Conservation (phyloP, 1,140 invertebrate species). For the Marisa cornuarietis region DNA sequence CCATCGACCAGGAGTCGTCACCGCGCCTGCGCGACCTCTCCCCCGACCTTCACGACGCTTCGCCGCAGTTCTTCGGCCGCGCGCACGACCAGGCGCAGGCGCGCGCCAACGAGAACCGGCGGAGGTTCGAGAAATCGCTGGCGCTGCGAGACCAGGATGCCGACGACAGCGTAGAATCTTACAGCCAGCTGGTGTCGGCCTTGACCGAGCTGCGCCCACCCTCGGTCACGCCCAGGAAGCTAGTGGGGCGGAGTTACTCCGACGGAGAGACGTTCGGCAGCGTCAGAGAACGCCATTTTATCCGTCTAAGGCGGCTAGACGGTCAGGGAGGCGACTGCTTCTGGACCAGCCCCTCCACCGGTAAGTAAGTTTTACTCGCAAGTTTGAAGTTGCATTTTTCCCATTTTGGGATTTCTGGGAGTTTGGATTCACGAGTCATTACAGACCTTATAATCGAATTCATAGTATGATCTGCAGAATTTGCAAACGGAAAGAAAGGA, state of each 20-base stretch:
- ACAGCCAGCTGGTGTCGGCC: conserved; percentile 20
- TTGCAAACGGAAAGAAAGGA: too few relatives aligned
- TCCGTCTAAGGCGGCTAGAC: conserved; percentile 4
- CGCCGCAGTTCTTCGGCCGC: too few relatives aligned
- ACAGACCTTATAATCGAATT: too few relatives aligned
- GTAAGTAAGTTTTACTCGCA: background rate
- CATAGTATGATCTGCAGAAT: too few relatives aligned
- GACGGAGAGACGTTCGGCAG: conserved; percentile 1
- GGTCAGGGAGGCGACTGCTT: conserved; percentile 9
- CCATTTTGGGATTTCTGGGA: too few relatives aligned
- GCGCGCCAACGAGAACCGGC: conserved; percentile 7
- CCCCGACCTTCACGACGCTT: background rate
- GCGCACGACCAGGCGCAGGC: background rate
- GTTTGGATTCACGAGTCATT: too few relatives aligned
- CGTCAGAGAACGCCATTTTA: background rate
- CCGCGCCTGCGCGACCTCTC: conserved; percentile 1
- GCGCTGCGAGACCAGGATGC: conserved; percentile 3
- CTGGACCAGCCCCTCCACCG: background rate
- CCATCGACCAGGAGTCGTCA: background rate
- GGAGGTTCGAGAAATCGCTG: conserved; percentile 3
- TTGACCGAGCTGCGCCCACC: conserved; percentile 12
- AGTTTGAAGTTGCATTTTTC: too few relatives aligned
- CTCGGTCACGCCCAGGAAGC: background rate
- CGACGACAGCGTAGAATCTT: conserved; percentile 15
- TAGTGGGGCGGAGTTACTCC: conserved; percentile 12